phyloP scores from a whole-genome alignment of 2,113 vertebrate species.

The Rhegmatorhina hoffmannsi region DNA sequence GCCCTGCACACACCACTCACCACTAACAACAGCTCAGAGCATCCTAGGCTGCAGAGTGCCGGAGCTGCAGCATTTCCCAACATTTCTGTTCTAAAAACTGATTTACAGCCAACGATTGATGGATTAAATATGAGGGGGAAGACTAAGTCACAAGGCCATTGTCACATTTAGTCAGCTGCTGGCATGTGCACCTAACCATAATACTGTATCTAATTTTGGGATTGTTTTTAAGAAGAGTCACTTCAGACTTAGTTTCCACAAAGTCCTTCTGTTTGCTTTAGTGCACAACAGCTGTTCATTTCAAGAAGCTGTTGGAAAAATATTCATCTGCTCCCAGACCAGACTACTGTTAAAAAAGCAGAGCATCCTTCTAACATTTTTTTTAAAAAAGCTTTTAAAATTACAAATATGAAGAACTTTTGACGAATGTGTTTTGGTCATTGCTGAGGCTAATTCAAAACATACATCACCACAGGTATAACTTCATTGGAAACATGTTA shows the following conservation, averaged over 20 bases:
- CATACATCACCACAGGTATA: background rate
- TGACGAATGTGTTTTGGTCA: background rate
- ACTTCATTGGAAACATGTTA: background rate
- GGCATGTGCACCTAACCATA: background rate
- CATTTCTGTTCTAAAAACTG: background rate
- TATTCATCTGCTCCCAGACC: background rate
- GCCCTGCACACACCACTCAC: rapidly evolving
- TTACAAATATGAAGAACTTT: background rate
- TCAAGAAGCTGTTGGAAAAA: slow-evolving; percentile 26
- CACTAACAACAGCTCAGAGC: background rate
- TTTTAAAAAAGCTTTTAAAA: background rate
- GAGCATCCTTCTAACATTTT: background rate
- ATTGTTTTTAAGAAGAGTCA: background rate
- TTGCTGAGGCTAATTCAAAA: background rate
- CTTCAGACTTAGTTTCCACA: background rate
- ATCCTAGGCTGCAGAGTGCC: background rate
- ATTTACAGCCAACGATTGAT: background rate
- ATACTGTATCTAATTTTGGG: background rate
- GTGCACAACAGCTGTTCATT: slow-evolving; percentile 14
- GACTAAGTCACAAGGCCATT: background rate
- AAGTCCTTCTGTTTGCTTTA: background rate
- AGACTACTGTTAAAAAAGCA: background rate
- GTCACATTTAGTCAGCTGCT: background rate
- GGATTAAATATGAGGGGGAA: background rate
- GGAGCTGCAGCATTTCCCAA: background rate